Evolutionary conservation across 2,797 vertebrate genomes (phyloP).

Genomic region (Hephaestus fuliginosus): DNA sequence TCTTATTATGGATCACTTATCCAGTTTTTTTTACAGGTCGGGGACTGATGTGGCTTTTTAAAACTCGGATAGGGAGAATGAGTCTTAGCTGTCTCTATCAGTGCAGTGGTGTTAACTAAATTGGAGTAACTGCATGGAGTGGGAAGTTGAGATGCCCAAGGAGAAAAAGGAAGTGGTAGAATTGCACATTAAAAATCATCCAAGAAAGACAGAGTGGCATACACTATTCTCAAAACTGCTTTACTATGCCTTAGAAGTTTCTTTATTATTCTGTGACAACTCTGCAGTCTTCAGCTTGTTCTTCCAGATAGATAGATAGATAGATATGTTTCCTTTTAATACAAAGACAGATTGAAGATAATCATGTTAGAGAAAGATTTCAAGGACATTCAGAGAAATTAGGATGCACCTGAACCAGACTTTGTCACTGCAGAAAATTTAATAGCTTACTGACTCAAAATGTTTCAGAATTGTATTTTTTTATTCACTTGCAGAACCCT

Average conservation of each 20-base stretch:
- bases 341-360: no score
- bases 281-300: background rate
- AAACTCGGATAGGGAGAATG: conserved; percentile 13
- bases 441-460: background rate
- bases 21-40: conserved; percentile 40
- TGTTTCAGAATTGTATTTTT: no score
- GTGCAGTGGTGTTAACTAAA: conserved; percentile 7
- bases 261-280: conserved; percentile 13
- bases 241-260: conserved; percentile 22
- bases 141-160: conserved; percentile 12
- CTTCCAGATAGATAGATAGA: conserved; percentile 5
- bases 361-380: no score
- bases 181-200: conserved; percentile 30
- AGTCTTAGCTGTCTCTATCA: conserved; percentile 16
- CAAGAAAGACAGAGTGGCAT: conserved; percentile 28
- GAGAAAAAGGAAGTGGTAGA: conserved; percentile 25
- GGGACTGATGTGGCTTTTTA: conserved; percentile 33
- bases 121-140: background rate
- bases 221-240: conserved; percentile 10
- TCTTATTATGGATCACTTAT: conserved; percentile 61
- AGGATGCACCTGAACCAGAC: no score
- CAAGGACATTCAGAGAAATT: no score
- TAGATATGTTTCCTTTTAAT: no score
- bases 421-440: no score
- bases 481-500: no score